Evolutionary conservation across 2,797 vertebrate species (phyloP), one percentile per base, ranked within the genome.

Genomic region (Hipposideros larvatus): DNA sequence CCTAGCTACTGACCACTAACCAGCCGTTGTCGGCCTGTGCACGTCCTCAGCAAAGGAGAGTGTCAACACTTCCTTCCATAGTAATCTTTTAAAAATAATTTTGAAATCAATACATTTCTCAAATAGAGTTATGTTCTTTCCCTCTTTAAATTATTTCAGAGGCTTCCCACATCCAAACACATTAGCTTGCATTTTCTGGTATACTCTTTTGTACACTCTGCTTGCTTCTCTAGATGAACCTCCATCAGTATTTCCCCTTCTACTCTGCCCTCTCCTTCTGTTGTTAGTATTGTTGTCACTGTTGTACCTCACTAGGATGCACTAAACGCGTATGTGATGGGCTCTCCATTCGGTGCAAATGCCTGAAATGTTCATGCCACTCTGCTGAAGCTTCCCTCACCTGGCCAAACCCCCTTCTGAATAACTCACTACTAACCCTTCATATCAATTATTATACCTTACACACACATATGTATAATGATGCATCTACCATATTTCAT

Each of bases 111-210:
- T 88, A 26, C 1, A 83, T 83, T 83, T 80, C 57, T 55, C 34
- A 70, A 91, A 63, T 41, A 73, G 19, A 75, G 53, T 34, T 87
- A 28, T 8, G 1, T 34, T 57, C 19, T 16, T 88, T 73, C 28
- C 26, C 22, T 91, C n/a, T 13, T 88, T 51, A 59, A 59, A 90
- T 90, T 43, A 85, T 90, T 88, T 92, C 61, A 51, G 28, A 87
- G 24, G 22, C 19, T 68, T 26, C 70, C 18, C 19, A 19, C 5
- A 59, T 59, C 59, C 61, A 83, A 71, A 53, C 11, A 43, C 22
- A 53, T 71, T 55, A 63, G 46, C 34, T 78, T 79, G 5, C 68
- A 53, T 41, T 65, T 71, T 89, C 68, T 82, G 31, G 48, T 22
- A 24, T 68, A 59, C 34, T 66, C 31, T 59, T 28, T 0, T 70